phyloP scores from a whole-genome alignment of 1,140 invertebrate genomes.

The Semibalanus balanoides region DNA sequence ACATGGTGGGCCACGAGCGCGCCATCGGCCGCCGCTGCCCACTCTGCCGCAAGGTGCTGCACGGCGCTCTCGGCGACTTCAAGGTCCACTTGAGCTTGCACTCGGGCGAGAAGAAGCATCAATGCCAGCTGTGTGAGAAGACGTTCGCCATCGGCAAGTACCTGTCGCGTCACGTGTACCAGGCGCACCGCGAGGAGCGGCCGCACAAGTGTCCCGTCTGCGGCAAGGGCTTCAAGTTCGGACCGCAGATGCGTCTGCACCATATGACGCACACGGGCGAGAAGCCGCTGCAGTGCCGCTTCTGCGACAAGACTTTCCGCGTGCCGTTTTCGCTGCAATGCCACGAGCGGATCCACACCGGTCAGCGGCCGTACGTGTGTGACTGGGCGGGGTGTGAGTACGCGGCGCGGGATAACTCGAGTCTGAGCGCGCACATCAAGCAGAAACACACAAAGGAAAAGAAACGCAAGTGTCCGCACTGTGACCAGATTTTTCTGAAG shows the following conservation, averaged over 20 bases:
- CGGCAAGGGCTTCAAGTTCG: constrained; percentile 1
- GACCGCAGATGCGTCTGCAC: not conserved
- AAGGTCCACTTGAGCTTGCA: constrained; percentile 19
- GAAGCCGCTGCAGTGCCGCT: constrained; percentile 5
- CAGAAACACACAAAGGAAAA: not conserved
- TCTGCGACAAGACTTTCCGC: constrained; percentile 3
- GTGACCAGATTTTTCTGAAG: not conserved
- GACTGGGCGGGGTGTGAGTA: not conserved
- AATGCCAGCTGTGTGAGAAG: constrained; percentile 17
- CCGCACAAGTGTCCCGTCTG: constrained; percentile 3
- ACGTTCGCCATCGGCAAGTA: constrained; percentile 15
- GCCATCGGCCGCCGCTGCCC: not conserved
- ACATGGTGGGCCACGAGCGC: not conserved
- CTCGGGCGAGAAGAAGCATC: constrained; percentile 17
- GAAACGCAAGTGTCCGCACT: not conserved
- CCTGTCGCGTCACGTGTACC: constrained; percentile 14
- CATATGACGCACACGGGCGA: constrained; percentile 10
- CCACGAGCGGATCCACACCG: not conserved
- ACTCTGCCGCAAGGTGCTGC: not conserved
- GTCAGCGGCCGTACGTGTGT: not conserved
- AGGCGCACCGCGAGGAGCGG: not conserved
- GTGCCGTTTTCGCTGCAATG: not conserved
- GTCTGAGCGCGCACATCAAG: not conserved
- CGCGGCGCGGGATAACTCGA: not conserved
- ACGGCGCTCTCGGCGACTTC: not conserved